Evolutionary conservation across 2,113 vertebrate species (phyloP), one percentile per base, ranked within the genome.

Genomic region (Sapayoa aenigma): DNA sequence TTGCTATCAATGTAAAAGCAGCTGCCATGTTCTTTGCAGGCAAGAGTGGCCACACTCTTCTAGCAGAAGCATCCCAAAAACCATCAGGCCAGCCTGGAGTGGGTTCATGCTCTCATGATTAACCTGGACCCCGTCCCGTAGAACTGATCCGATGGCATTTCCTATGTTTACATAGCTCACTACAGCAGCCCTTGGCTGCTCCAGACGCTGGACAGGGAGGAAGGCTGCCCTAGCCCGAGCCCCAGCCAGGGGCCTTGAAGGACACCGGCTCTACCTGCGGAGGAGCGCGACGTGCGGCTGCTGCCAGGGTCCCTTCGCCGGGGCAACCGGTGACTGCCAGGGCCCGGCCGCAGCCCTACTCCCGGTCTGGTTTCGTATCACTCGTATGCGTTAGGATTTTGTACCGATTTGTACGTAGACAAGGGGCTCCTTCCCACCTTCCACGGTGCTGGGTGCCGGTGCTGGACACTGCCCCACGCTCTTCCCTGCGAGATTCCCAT

Each of bases 401-500:
- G 49, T 69, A 79, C 30, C 6, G 22, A 22, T 58, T 11, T 89
- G 49, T 80, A 27, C 0, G 68, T 1, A 79, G 77, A 82, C 87
- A 65, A 92, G 58, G 80, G 90, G 46, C 28, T 9, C 66, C 24
- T 8, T 27, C 31, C 31, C 9, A 30, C 37, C 28, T 27, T 37
- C 59, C 73, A 4, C 8, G 53, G 76, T 25, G 81, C 82, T 30
- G 81, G 92, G 76, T 37, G 91, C 47, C 86, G 87, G 96, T 62
- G 96, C 95, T 94, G 95, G 93, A 69, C 95, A 12, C 93, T 93
- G 95, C 90, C 86, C 85, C 67, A 9, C 22, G 9, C 30, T 12
- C 50, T 23, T 39, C 77, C 62, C 41, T 4, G 19, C 12, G 56
- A 18, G 35, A 7, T 22, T 78, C 86, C 30, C 44, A 3, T 1